Conservation (phyloP, 2,113 vertebrate genomes). For the Forbesichthys agassizii region DNA sequence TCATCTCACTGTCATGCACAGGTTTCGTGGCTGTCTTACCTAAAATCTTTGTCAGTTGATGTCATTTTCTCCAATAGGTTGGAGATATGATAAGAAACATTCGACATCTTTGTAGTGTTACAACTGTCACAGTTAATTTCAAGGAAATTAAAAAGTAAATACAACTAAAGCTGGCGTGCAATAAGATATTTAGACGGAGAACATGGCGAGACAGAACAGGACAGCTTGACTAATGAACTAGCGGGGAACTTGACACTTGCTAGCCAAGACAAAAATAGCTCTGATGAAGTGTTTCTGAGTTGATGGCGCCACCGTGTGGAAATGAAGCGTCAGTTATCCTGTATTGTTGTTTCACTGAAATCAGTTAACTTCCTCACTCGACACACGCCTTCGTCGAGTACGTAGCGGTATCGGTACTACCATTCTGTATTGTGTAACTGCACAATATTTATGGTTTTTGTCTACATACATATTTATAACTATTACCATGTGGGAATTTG, state of each 20-base stretch:
- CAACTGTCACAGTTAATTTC: neutral
- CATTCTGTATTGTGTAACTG: too few species aligned
- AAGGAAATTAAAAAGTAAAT: neutral
- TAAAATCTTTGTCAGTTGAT: constrained; percentile 91
- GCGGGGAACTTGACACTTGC: constrained; percentile 71
- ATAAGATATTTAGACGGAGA: constrained; percentile 49
- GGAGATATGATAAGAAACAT: constrained; percentile 84
- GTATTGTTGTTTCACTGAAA: too few species aligned
- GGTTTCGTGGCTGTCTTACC: constrained; percentile 70
- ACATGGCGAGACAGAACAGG: constrained; percentile 63
- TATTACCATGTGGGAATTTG: neutral
- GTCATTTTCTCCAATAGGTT: constrained; percentile 93
- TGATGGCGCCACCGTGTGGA: constrained; percentile 44
- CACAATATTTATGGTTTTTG: neutral
- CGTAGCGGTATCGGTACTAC: too few species aligned
- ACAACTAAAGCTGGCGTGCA: neutral
- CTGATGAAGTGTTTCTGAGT: neutral
- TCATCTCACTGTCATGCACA: constrained; percentile 41
- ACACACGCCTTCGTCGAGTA: too few species aligned
- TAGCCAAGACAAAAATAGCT: constrained; percentile 69
- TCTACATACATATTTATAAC: neutral
- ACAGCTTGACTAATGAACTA: constrained; percentile 40
- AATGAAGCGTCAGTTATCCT: neutral
- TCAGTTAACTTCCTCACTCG: too few species aligned
- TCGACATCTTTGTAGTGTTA: constrained; percentile 75